Evolutionary conservation across 2,113 vertebrate genomes (phyloP), one percentile per base, ranked within the genome.

Genomic region (Labeo catla): DNA sequence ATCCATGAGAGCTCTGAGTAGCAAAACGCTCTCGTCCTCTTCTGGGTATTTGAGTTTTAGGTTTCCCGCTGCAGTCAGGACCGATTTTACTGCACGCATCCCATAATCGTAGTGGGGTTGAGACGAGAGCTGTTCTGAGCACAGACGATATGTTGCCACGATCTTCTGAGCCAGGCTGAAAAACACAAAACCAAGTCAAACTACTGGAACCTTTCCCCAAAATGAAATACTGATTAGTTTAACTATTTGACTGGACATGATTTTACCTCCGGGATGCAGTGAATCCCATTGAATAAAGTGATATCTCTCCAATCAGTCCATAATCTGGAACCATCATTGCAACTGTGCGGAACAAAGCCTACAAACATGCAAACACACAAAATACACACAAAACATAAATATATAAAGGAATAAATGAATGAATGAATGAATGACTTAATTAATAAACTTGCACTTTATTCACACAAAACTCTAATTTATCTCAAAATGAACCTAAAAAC

Each of bases 321-420:
- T 98, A 98, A 93, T 99, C 97, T 81, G 98, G 97, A 6, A 97
- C 97, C 98, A 99, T 98, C 98, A 99, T 98, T 49, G 98, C 97
- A 86, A 98, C 98, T 13, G 97, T 97, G 82, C 96, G 94, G 88
- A 98, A 99, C 76, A 98, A 93, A 57, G 96, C 97, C 98, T 98
- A 45, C 57, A 59, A 45, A 81, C 19, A 81, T 78, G 43, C 19
- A 76, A 63, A 82, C 34, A 49, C 7, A 57, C 28, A 28, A 28
- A 28, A 28, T 9, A 85, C 39, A 50, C 16, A 39, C 47, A n/a
- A 66, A 39, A 65, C 21, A 4, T 61, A n/a, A 52, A 52, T 15
- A 13, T 4, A 50, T 50, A 49, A 54, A 52, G 13, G 13, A 52
- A 54, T 16, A 5, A 16, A 54, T 52, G 13, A 52, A 52, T 4